These are phyloP conservation scores for Zonitis immaculata DNA, from an alignment of 2,888 invertebrate genomes.

Conservation along the genomic window DNA sequence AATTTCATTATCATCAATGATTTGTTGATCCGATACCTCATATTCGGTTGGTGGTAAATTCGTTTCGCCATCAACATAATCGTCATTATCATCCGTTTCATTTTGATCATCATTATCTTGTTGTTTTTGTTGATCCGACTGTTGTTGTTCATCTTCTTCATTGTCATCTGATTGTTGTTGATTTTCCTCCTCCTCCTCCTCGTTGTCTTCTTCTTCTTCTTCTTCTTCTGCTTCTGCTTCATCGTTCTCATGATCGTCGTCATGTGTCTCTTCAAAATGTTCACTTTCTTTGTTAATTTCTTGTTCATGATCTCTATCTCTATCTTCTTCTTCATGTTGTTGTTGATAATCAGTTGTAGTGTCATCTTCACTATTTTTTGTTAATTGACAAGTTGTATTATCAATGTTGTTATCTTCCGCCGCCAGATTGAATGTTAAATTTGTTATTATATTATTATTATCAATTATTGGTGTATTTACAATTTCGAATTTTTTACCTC, in stretches of 20 bases:
- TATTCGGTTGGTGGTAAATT: neutral
- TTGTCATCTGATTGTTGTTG: conserved; percentile 5
- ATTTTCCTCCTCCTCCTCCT: conserved; percentile 38
- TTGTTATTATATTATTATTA: neutral
- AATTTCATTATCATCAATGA: conserved; percentile 2
- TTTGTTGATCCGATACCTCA: conserved; percentile 1
- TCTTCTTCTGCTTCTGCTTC: conserved; percentile 11
- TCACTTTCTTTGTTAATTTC: neutral
- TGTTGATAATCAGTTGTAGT: neutral
- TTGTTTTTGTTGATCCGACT: neutral
- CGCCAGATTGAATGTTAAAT: conserved; percentile 26
- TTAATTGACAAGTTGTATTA: neutral
- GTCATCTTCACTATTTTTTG: neutral
- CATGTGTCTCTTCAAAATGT: too few species aligned
- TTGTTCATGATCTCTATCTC: neutral
- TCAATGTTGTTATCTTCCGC: neutral
- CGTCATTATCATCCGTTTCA: conserved; percentile 28
- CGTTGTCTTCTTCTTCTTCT: conserved; percentile 7
- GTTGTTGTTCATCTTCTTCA: conserved; percentile 49
- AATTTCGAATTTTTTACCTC: conserved; percentile 43
- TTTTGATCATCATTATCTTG: conserved; percentile 31
- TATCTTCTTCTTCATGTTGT: conserved; percentile 8
- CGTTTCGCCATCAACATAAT: conserved; percentile 2
- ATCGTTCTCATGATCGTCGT: conserved; percentile 8
- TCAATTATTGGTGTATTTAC: conserved; percentile 24